Evolutionary conservation across 1,140 invertebrate genomes (phyloP).

Genomic region (Brachystomella parvula): DNA sequence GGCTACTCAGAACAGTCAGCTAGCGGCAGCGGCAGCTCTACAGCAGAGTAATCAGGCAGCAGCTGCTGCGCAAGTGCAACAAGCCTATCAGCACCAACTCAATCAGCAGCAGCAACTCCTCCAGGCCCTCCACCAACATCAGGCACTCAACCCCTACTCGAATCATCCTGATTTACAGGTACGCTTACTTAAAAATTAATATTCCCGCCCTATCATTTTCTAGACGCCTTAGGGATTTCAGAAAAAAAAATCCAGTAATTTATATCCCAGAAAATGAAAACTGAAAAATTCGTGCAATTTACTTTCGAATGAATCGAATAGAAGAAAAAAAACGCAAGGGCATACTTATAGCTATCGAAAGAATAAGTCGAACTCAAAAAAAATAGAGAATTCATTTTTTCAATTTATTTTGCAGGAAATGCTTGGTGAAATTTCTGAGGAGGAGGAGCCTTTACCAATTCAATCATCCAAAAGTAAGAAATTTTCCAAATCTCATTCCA

Average conservation of each 20-base stretch:
- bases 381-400: too few relatives aligned
- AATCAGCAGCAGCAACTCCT: slow-evolving; percentile 34
- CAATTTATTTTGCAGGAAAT: slow-evolving; percentile 34
- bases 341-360: slow-evolving; percentile 19
- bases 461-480: slow-evolving; percentile 37
- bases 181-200: too few relatives aligned
- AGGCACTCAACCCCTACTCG: too few relatives aligned
- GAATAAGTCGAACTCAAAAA: too few relatives aligned
- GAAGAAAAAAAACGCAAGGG: background rate
- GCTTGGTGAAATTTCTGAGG: slow-evolving; percentile 22
- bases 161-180: too few relatives aligned
- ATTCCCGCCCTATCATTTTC: too few relatives aligned
- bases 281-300: too few relatives aligned
- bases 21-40: slow-evolving; percentile 26
- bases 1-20: background rate
- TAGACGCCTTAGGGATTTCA: too few relatives aligned
- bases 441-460: slow-evolving; percentile 38
- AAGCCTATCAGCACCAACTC: slow-evolving; percentile 33
- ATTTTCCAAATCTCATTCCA: background rate
- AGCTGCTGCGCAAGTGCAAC: slow-evolving; percentile 35
- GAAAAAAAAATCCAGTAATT: too few relatives aligned
- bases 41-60: slow-evolving; percentile 40
- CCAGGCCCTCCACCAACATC: too few relatives aligned
- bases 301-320: too few relatives aligned
- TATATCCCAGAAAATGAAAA: too few relatives aligned